Evolutionary conservation across 2,888 invertebrate genomes (phyloP), one percentile per base, ranked within the genome.

Genomic region (Alsophila aescularia): DNA sequence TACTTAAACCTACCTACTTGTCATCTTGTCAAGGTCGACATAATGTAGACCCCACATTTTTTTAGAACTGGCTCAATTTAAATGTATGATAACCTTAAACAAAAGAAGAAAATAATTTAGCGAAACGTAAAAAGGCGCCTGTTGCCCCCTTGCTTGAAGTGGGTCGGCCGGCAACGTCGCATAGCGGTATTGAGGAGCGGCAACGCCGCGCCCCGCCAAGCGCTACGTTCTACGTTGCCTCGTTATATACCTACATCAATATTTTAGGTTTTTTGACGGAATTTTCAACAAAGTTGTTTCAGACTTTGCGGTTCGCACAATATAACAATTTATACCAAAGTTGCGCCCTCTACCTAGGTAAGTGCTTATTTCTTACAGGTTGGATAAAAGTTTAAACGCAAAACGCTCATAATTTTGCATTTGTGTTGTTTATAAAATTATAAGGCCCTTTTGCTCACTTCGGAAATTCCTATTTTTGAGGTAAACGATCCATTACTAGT

Each of bases 91-190:
- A 36, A 13, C 24, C 41, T 40, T 31, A 55, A 58, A 52, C 52
- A 54, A 43, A 43, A 44, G 50, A 51, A 41, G 16, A 52, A 58
- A 47, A 70, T 74, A 78, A 81, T 81, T 81, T 79, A 75, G 81
- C 68, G 74, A 83, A 75, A 73, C 73, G 43, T 79, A 84, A 84
- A 81, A 81, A 77, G 68, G 76, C 60, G 73, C 77, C 74, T 61
- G 55, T 61, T 61, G 54, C 59, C 39, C 55, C 41, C 50, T 40
- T 70, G 70, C 69, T 72, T 74, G 75, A 83, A 79, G 77, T 85
- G 80, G 80, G 81, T 79, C 78, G 72, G 67, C 72, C 71, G 83
- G 85, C 86, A 87, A 84, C 86, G 81, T 74, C 81, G 87, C 86
- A 78, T 84, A 82, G 82, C 83, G 81, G 82, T 80, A 78, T 67